Conservation (phyloP, 2,113 vertebrate genomes). For the Lophotis ruficrista region DNA sequence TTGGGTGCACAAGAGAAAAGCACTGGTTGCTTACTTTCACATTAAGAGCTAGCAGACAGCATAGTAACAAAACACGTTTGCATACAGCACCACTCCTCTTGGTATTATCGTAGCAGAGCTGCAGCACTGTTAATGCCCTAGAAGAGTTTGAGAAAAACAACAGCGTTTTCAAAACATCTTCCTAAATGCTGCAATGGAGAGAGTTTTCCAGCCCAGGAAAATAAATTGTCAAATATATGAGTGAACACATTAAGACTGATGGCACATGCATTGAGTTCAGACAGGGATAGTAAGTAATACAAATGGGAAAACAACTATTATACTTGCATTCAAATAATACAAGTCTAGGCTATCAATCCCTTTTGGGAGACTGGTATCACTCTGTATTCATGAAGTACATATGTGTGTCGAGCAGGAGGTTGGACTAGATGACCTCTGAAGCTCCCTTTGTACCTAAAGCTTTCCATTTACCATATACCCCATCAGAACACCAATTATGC, state of each 20-base stretch:
- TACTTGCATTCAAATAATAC: neutral
- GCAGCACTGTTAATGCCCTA: neutral
- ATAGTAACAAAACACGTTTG: neutral
- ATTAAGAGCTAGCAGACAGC: neutral
- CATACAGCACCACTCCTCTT: neutral
- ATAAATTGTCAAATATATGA: neutral
- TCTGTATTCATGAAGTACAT: neutral
- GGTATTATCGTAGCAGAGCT: neutral
- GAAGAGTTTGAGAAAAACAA: neutral
- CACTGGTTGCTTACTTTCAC: neutral
- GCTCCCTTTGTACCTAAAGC: neutral
- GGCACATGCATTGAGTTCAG: neutral
- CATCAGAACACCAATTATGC: neutral
- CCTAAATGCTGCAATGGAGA: neutral
- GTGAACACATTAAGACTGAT: neutral
- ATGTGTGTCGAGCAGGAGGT: neutral
- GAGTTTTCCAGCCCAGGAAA: neutral
- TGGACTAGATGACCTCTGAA: neutral
- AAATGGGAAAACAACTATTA: constrained; percentile 7
- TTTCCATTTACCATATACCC: neutral
- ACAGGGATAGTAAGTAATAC: neutral
- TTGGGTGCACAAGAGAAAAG: neutral
- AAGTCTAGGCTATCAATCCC: neutral
- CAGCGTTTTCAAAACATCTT: neutral
- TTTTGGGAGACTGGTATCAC: neutral